Base-by-base conservation (phyloP, 64 coral and sea anemone genomes). In the Stylophora pistillata region DNA sequence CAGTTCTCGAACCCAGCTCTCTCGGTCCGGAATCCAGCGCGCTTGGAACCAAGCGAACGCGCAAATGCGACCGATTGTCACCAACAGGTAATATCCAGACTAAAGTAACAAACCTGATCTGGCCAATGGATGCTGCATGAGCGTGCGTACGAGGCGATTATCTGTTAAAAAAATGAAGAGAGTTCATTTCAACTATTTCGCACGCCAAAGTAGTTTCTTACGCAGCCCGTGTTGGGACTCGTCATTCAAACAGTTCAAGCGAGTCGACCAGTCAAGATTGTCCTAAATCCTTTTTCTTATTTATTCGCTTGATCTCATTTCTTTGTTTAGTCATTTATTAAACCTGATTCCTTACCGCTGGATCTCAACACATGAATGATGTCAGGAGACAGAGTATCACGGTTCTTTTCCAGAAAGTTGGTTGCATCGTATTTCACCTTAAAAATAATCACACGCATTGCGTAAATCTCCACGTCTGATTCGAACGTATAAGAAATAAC, bases 351-450 rank as follows among this genome's bases (percentile, higher is more conserved):
- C 93, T 76, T 86, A 98, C 96, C 96, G 31, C 93, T 98, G 14
- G 93, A 89, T 70, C 96, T 65, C 0, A 98, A 81, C 23, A 98
- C 83, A 74, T 98, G 82, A 15, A 98, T 81, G 20, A 95, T 90
- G 59, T 98, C 96, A 3, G 93, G 89, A 23, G 96, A 98, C 71
- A 98, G 61, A 10, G 96, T 95, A 34, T 98, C 96, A 20, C 96
- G 93, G 23, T 98, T 98, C 93, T 98, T 98, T 58, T 95, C 96
- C 29, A 98, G 74, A 86, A 98, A 98, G 82, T 92, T 94, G 7
- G 89, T 92, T 33, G 96, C 96, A 76, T 98, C 90, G 23, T 98
- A 98, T 23, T 86, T 95, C 28, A 95, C 96, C 96, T 98, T n/a
- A 66, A 3, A 23, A 72, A 41, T 62, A 13, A 41, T 26, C 55